Base-by-base conservation (phyloP, 2,888 invertebrate genomes). In the Alloscopus bannaensis region DNA sequence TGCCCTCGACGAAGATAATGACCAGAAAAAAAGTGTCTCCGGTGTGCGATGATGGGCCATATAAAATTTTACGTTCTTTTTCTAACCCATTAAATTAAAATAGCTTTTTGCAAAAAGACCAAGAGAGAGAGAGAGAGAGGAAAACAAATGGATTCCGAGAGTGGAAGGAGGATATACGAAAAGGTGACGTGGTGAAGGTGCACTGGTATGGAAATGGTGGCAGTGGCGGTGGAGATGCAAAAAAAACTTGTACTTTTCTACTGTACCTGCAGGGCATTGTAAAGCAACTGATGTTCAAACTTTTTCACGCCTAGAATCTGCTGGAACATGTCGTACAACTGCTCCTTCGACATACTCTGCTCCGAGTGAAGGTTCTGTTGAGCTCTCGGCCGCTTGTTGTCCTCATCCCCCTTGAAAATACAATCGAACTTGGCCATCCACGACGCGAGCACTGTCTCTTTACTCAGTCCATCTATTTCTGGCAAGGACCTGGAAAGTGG, bases 341-440 rank as follows among this genome's bases (percentile, higher is more conserved):
- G 99, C 88, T 99, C 99, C 90, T 99, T 99, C 87, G 97, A 97
- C 86, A 99, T 92, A 88, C 99, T 97, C 86, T 95, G 91, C 89
- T 98, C 98, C 65, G 95, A 96, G 90, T 95, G 98, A 87, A 94
- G 91, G 83, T 93, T 93, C 89, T 96, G 95, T 88, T 95, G 95
- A 89, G 95, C 95, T 89, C 95, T 94, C 66, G 96, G 95, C 87
- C 95, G 90, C 89, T 96, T 96, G 79, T 82, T 86, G 87, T 96
- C 95, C 87, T 96, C 96, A 87, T 96, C 96, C 31, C 95, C 96
- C 90, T 96, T 96, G 89, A 98, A 94, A 88, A 99, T 99, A 89
- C 98, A 97, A 90, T 99, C 99, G 89, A 98, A 99, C 89, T 98
- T 99, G 73, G 98, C 97, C 93, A 99, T 94, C 99, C 99, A 99